These are phyloP conservation scores for Chymomyza amoena DNA, from an alignment of 2,888 invertebrate species.

Conservation along the genomic window DNA sequence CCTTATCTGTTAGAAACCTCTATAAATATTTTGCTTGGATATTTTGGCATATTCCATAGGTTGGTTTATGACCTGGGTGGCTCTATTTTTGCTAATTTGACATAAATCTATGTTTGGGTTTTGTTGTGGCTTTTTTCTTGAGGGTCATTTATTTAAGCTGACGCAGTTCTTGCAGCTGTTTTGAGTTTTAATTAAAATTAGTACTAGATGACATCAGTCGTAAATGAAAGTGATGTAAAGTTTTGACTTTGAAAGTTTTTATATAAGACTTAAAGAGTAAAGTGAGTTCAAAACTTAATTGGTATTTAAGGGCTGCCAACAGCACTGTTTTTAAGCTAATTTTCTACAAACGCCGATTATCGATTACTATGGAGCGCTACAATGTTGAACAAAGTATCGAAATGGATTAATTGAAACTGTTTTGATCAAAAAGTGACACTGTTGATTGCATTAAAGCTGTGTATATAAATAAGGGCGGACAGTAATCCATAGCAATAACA, in stretches of 20 bases:
- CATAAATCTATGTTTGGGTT: neutral
- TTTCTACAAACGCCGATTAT: too few species aligned
- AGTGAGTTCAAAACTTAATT: too few species aligned
- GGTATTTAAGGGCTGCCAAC: too few species aligned
- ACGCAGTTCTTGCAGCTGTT: neutral
- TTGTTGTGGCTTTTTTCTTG: neutral
- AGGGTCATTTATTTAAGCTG: neutral
- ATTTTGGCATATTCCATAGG: neutral
- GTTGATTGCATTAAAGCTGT: too few species aligned
- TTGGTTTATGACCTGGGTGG: neutral
- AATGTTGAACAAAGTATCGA: too few species aligned
- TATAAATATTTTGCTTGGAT: neutral
- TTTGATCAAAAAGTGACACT: too few species aligned
- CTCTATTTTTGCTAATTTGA: neutral
- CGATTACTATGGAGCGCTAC: too few species aligned
- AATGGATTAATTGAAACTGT: too few species aligned
- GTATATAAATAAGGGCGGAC: too few species aligned
- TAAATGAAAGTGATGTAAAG: neutral
- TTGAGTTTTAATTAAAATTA: conserved; percentile 16
- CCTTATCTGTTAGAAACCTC: neutral
- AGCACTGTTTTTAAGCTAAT: too few species aligned
- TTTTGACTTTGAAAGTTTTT: neutral
- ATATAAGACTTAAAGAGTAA: too few species aligned
- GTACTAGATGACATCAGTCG: conserved; percentile 11
- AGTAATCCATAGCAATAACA: too few species aligned